A percentile compares a stretch with the other conserved stretches of the same genome.
These are phyloP conservation scores for Sebastiscus albofasciatus DNA, from an alignment of 2,797 vertebrate species.

Conservation along the genomic window DNA sequence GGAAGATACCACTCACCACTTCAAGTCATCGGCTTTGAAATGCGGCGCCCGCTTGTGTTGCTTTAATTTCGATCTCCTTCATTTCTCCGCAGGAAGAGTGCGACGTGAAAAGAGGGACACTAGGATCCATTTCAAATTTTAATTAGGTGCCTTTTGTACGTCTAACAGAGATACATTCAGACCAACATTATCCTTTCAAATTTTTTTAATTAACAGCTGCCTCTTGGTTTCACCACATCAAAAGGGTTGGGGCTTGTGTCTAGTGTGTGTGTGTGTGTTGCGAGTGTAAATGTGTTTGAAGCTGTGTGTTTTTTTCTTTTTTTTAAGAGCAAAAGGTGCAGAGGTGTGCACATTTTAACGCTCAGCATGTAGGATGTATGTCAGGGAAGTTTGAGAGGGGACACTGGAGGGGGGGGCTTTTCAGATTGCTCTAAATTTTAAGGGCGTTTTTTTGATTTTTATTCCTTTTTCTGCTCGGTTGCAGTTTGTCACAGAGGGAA, in stretches of 20 bases:
- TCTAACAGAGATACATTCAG: constrained; percentile 79
- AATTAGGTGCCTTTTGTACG: constrained; percentile 83
- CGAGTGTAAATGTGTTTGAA: constrained; percentile 34
- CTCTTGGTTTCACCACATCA: constrained; percentile 82
- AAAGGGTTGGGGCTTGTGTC: constrained; percentile 60
- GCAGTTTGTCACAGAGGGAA: constrained; percentile 33
- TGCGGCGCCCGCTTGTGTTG: constrained; percentile 41
- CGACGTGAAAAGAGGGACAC: constrained; percentile 62
- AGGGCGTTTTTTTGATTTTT: constrained; percentile 42
- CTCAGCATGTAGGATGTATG: constrained; percentile 36
- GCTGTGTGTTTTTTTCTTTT: constrained; percentile 9
- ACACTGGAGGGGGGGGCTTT: neutral
- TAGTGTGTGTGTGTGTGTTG: neutral
- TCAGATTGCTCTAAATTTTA: constrained; percentile 45
- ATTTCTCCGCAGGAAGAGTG: constrained; percentile 66
- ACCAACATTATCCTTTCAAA: constrained; percentile 81
- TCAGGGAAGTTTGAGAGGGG: constrained; percentile 26
- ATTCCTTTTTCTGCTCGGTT: constrained; percentile 43
- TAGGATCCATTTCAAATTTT: constrained; percentile 82
- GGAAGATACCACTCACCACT: constrained; percentile 53
- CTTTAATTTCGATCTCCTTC: constrained; percentile 72
- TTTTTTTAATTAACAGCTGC: constrained; percentile 83
- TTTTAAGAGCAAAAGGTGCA: constrained; percentile 54
- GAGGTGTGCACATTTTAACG: constrained; percentile 47
- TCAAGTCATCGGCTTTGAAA: constrained; percentile 74